Conservation (phyloP, 2,888 invertebrate genomes). For the Osmoderma eremita region DNA sequence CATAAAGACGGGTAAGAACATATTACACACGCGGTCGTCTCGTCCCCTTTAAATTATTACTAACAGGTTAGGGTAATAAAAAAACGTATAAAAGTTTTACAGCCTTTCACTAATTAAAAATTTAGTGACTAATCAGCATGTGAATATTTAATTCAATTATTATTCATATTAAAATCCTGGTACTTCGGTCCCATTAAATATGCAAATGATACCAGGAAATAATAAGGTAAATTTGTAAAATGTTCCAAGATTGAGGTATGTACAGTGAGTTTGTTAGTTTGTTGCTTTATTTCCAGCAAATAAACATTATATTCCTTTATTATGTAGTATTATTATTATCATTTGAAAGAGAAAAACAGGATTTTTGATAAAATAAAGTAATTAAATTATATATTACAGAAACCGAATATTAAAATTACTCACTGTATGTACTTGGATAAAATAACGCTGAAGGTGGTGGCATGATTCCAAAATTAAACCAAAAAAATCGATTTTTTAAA, state of each 20-base stretch:
- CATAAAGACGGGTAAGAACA: not conserved
- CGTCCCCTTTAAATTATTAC: slow-evolving; percentile 33
- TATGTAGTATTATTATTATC: too few species aligned
- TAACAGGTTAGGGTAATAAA: slow-evolving; percentile 40
- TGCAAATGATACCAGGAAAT: slow-evolving; percentile 14
- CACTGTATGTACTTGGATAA: not conserved
- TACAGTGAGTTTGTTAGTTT: too few species aligned
- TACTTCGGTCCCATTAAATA: too few species aligned
- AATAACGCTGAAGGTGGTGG: not conserved
- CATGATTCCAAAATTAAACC: not conserved
- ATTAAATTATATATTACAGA: too few species aligned
- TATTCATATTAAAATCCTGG: slow-evolving; percentile 9
- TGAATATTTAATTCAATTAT: slow-evolving; percentile 34
- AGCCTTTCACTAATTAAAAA: slow-evolving; percentile 42
- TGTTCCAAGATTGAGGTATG: not conserved
- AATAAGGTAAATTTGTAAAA: slow-evolving; percentile 8
- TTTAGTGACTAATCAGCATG: slow-evolving; percentile 42
- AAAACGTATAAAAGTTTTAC: slow-evolving; percentile 41
- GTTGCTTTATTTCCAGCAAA: too few species aligned
- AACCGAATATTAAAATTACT: too few species aligned
- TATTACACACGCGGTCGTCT: not conserved
- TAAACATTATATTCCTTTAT: too few species aligned
- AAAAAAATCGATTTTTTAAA: too few species aligned
- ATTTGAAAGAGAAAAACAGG: too few species aligned
- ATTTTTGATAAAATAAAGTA: too few species aligned